A percentile compares a stretch with the other conserved stretches of the same genome.
These are phyloP conservation scores for Ptyas mucosa DNA, from an alignment of 2,113 vertebrate genomes.

Conservation along the genomic window DNA sequence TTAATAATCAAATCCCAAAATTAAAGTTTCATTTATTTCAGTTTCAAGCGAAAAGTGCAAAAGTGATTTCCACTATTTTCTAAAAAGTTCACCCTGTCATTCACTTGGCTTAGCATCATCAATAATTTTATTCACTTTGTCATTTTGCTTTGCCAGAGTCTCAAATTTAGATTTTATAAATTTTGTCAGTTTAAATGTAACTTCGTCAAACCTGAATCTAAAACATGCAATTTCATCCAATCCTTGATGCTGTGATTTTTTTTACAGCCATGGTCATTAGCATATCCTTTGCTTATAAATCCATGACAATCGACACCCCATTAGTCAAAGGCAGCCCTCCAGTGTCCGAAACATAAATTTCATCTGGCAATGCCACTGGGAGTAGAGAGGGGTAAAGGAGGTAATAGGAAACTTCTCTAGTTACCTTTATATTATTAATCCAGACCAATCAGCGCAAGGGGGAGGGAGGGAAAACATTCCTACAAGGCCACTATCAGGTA, in stretches of 20 bases:
- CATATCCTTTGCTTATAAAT: not conserved
- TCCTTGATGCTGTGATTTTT: not conserved
- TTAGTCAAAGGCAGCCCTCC: not conserved
- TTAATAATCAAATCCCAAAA: not conserved
- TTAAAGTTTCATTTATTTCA: not conserved
- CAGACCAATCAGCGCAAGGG: not conserved
- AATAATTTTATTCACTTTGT: not conserved
- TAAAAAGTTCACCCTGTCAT: not conserved
- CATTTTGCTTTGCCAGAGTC: not conserved
- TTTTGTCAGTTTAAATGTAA: not conserved
- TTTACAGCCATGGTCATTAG: not conserved
- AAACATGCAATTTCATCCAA: not conserved
- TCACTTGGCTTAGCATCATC: not conserved
- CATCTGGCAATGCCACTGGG: not conserved
- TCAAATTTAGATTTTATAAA: not conserved
- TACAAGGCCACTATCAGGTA: not conserved
- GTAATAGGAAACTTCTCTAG: not conserved
- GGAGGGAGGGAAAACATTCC: not conserved
- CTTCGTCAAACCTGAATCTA: not conserved
- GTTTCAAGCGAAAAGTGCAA: not conserved
- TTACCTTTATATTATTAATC: not conserved
- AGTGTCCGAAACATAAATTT: not conserved
- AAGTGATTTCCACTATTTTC: not conserved
- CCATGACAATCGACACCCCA: not conserved
- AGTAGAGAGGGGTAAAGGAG: not conserved